A percentile compares a stretch with the other conserved stretches of the same genome.
Conservation (phyloP, 1,140 invertebrate species). For the Camponotus floridanus region DNA sequence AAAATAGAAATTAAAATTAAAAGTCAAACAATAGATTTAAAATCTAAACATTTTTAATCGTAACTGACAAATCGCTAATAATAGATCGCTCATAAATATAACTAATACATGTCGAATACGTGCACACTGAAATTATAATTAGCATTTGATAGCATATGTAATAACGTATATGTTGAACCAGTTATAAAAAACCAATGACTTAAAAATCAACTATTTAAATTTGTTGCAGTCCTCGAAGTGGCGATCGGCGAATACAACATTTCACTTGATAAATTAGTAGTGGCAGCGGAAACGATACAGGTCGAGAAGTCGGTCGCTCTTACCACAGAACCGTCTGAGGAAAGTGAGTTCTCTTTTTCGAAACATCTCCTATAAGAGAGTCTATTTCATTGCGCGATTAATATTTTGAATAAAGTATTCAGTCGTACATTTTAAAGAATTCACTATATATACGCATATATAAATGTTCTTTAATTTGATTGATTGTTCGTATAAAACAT, state of each 20-base stretch:
- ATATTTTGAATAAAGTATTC: not conserved
- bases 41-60: no score
- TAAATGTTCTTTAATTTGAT: not conserved
- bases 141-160: conserved; percentile 11
- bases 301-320: conserved; percentile 77
- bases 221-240: conserved; percentile 91
- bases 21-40: no score
- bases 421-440: no score
- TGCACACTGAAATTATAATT: not conserved
- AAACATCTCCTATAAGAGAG: not conserved
- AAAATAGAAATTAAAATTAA: no score
- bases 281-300: conserved; percentile 86
- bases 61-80: not conserved
- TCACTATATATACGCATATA: not conserved
- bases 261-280: conserved; percentile 88
- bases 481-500: not conserved
- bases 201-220: conserved; percentile 5
- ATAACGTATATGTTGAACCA: not conserved
- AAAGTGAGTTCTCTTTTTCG: conserved; percentile 65
- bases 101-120: not conserved
- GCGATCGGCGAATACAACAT: conserved; percentile 91
- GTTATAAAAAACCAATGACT: not conserved
- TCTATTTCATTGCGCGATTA: no score
- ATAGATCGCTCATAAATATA: not conserved
- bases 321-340: not conserved